A percentile compares a stretch with the other conserved stretches of the same genome.
These are phyloP conservation scores for Coptotermes formosanus DNA, from an alignment of 1,140 invertebrate genomes.

Conservation along the genomic window DNA sequence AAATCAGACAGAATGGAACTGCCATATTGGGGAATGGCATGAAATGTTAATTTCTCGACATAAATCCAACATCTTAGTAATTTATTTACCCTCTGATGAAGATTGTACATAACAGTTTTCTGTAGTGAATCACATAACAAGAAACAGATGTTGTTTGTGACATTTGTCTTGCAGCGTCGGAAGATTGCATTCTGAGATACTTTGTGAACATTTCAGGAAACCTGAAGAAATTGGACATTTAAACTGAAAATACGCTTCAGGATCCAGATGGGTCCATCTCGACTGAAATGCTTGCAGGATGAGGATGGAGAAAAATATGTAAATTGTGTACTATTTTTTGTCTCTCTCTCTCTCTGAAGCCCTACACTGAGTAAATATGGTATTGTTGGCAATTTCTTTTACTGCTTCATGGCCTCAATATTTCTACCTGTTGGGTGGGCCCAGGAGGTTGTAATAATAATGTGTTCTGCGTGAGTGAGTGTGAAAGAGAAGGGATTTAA, in stretches of 20 bases:
- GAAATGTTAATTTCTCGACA: background rate
- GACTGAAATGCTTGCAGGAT: conserved; percentile 10
- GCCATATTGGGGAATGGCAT: background rate
- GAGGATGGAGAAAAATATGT: conserved; percentile 11
- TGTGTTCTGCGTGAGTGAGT: conserved; percentile 5
- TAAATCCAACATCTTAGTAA: background rate
- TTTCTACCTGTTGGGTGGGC: conserved; percentile 26
- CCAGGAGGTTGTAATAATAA: background rate
- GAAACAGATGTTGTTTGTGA: background rate
- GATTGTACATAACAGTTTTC: background rate
- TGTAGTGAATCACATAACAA: background rate
- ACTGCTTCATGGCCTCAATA: conserved; percentile 25
- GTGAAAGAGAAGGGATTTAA: conserved; percentile 19
- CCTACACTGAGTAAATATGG: conserved; percentile 10
- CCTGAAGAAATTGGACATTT: background rate
- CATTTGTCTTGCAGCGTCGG: background rate
- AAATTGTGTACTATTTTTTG: conserved; percentile 14
- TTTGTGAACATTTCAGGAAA: background rate
- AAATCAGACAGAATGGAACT: background rate
- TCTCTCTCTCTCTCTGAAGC: background rate
- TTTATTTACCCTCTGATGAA: conserved; percentile 8
- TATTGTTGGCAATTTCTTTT: conserved; percentile 12
- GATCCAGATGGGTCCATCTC: background rate
- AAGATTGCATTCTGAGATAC: background rate
- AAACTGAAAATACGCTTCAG: background rate